Base-by-base conservation (phyloP, 2,113 vertebrate species). In the Xiphophorus hellerii region DNA sequence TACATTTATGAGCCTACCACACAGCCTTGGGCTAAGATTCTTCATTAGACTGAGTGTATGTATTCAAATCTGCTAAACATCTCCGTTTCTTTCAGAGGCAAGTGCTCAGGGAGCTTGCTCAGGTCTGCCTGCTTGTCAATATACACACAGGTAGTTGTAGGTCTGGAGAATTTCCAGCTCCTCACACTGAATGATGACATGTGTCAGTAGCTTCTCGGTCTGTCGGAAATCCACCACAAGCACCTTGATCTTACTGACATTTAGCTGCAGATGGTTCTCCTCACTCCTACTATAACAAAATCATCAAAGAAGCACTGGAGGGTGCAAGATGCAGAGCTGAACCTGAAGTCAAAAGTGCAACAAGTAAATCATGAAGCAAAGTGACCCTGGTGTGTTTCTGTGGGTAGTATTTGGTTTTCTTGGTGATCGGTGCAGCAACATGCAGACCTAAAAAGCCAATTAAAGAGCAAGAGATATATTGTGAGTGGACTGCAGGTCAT, bases 171-270 rank as follows among this genome's bases (percentile, higher is more conserved):
- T 82, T 77, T 78, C 44, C 80, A 87, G 82, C 88, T 85, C 64
- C 78, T 77, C 76, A 85, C 76, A 75, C 72, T 51, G 54, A 83
- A 86, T 82, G 83, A 87, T 90, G 89, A 81, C 91, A 90, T 78
- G 83, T 87, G 83, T 89, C 92, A 86, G 89, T 86, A 83, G 85
- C 85, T 84, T 60, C 77, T 87, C 62, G 65, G 76, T 78, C 82
- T 68, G 75, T 75, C 68, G 68, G 77, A 90, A 90, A 90, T 85
- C 77, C 77, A 83, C 78, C 70, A 77, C 51, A 51, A 64, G 72
- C 81, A 73, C 83, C 85, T 89, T 91, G 88, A 92, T 91, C 85
- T 88, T 71, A 48, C 77, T 90, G 90, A 88, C 89, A 87, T 87
- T 90, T 89, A 84, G 84, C 90, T 77, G 71, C 83, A 88, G 87